Base-by-base conservation (phyloP, 2,888 invertebrate species). In the Hydroisotoma schaefferi region DNA sequence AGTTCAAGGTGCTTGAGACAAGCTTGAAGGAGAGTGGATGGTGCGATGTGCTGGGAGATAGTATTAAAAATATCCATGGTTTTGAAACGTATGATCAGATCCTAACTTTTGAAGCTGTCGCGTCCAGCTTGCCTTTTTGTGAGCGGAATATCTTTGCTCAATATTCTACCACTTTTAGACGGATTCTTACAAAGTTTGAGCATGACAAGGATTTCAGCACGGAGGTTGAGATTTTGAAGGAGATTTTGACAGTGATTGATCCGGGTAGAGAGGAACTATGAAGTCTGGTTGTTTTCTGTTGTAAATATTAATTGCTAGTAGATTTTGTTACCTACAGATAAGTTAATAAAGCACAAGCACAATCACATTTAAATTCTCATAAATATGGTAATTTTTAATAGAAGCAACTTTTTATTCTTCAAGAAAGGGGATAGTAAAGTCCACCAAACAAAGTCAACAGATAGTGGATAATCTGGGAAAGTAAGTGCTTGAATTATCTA, bases 51-150 rank as follows among this genome's bases (percentile, higher is more conserved):
- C 44, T 71, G 1, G 52, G 27, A 12, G 69, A 69, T 25, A 63
- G 55, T 48, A 55, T 71, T 18, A 52, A 63, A 29, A 66, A 63
- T 51, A 44, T 71, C 1, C 57, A 37, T 3, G 58, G 61, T n/a
- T 69, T 71, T 57, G 69, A 67, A 10, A 57, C 54, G 10, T 67
- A 66, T 15, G 67, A 71, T 40, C 68, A 71, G 56, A 59, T 67
- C 22, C 59, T 64, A 18, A 66, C 66, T 15, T 61, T 62, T 8
- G 67, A 62, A 43, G 69, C 67, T 15, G 61, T 63, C 3, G 59
- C 51, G 10, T 49, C 57, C 12, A 65, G 65, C 29, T 28, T 67
- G n/a, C 37, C 57, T 1, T 63, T 69, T 52, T 69, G 69, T 53
- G 40, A 20, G 43, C 26, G 20, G 37, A 44, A 18, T 46, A 52